Percentiles rank a stretch among this genome's conserved stretches.
These are phyloP conservation scores for Equus quagga DNA, from an alignment of 2,113 vertebrate genomes.

Conservation along the genomic window DNA sequence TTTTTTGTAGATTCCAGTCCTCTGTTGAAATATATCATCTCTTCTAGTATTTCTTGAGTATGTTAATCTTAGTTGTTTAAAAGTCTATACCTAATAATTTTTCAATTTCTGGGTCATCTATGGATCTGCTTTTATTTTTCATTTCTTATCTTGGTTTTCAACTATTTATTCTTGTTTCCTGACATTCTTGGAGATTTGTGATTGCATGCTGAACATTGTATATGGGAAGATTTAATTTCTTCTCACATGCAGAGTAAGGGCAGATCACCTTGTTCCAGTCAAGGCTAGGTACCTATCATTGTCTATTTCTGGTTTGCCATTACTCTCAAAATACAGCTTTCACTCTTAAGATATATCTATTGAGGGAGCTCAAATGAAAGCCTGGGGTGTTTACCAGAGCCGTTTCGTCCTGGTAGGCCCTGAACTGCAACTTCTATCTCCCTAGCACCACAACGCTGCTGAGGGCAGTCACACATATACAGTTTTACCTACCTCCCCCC, in stretches of 20 bases:
- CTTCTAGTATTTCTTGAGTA: not conserved
- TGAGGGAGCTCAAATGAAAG: not conserved
- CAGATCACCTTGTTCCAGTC: not conserved
- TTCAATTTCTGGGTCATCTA: not conserved
- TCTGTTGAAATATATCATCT: not conserved
- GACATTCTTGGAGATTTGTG: not conserved
- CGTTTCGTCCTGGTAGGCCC: not conserved
- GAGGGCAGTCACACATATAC: not conserved
- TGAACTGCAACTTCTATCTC: not conserved
- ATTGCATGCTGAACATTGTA: not conserved
- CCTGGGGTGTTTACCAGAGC: not conserved
- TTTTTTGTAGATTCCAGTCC: not conserved
- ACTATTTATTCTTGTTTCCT: not conserved
- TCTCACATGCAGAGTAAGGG: not conserved
- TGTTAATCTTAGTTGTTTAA: conserved; percentile 1
- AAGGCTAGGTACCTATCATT: not conserved
- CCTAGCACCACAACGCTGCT: not conserved
- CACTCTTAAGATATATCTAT: not conserved
- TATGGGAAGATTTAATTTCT: not conserved
- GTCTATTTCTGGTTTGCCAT: not conserved
- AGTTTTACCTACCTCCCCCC: not conserved
- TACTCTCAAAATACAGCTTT: not conserved
- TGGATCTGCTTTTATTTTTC: conserved; percentile 28
- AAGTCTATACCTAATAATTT: not conserved
- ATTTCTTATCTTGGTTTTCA: conserved; percentile 27